A percentile compares a stretch with the other conserved stretches of the same genome.
These are phyloP conservation scores for Lissocephala sabroskyi DNA, from an alignment of 2,888 invertebrate genomes.

Conservation along the genomic window DNA sequence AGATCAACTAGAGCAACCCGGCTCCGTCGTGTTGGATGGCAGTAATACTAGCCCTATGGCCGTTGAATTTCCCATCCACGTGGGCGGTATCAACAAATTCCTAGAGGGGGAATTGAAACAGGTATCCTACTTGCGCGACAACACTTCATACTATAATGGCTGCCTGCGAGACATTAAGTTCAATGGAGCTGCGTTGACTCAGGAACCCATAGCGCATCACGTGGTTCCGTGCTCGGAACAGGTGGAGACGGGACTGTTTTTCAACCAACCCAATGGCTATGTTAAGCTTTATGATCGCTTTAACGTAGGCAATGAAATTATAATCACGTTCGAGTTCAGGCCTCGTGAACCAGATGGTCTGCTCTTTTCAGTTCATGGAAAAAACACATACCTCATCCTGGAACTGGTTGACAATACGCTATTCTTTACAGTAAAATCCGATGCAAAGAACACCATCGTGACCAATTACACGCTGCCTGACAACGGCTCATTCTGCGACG, in stretches of 20 bases:
- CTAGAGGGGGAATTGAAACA: constrained; percentile 73
- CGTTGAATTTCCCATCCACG: constrained; percentile 81
- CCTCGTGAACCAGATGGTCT: constrained; percentile 89
- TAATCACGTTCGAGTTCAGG: constrained; percentile 88
- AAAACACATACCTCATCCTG: constrained; percentile 85
- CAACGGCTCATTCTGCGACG: constrained; percentile 88
- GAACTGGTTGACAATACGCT: constrained; percentile 91
- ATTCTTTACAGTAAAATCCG: constrained; percentile 85
- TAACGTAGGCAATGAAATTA: constrained; percentile 84
- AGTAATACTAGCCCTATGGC: constrained; percentile 74
- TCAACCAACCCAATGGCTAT: constrained; percentile 84
- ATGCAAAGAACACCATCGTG: constrained; percentile 81
- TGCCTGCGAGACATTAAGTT: constrained; percentile 85
- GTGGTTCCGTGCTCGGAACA: constrained; percentile 86
- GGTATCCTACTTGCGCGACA: constrained; percentile 55
- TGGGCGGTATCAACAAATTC: constrained; percentile 82
- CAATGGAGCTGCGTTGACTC: constrained; percentile 79
- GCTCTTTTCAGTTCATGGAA: constrained; percentile 88
- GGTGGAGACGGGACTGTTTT: constrained; percentile 88
- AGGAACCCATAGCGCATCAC: constrained; percentile 76
- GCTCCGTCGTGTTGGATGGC: constrained; percentile 75
- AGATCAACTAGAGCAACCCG: constrained; percentile 46
- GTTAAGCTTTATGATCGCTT: constrained; percentile 81
- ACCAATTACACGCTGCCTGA: constrained; percentile 80
- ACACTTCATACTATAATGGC: constrained; percentile 81